Evolutionary conservation across 2,797 vertebrate genomes (phyloP), one percentile per base, ranked within the genome.

Genomic region (Microctenopoma steveboyesi): DNA sequence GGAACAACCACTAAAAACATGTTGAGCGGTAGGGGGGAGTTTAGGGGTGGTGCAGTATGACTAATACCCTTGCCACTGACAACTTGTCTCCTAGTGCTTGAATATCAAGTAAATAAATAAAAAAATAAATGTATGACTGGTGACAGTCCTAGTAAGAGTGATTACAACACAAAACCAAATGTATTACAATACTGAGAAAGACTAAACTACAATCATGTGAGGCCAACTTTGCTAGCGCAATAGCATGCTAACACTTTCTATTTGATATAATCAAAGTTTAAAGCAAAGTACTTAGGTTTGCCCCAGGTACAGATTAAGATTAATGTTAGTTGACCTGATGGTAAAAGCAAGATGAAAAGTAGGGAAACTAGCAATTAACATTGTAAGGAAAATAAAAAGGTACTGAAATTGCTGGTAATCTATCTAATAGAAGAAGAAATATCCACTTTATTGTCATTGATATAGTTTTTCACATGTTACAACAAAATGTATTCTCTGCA

Each of bases 11-110:
- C 69, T 74, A 30, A 73, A 75, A 71, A 72, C 64, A 49, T 54
- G 67, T 64, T 61, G 76, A 71, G 59, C 51, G 65, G 64, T 51
- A 67, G 22, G 64, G 61, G 70, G 52, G 67, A 79, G 49, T 60
- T 52, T 45, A 25, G 52, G 50, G 25, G 45, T 12, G 45, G 37
- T 72, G 78, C 51, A 61, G 56, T 61, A 85, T 78, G 68, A 78
- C 50, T 82, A 64, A 72, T 67, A 56, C 65, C 59, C 52, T 46
- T 62, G 25, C 22, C 16, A 76, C 4, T 71, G 62, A 53, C 76
- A 53, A 35, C 60, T 56, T 62, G 51, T 71, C 71, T 60, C 14
- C 45, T 42, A 57, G 15, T 37, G 4, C 18, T 33, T 66, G 7
- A 68, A 37, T 27, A 50, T 1, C 3, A 53, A 69, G 65, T 18